Evolutionary conservation across 2,113 vertebrate genomes (phyloP).

Genomic region (Seriola quinqueradiata): DNA sequence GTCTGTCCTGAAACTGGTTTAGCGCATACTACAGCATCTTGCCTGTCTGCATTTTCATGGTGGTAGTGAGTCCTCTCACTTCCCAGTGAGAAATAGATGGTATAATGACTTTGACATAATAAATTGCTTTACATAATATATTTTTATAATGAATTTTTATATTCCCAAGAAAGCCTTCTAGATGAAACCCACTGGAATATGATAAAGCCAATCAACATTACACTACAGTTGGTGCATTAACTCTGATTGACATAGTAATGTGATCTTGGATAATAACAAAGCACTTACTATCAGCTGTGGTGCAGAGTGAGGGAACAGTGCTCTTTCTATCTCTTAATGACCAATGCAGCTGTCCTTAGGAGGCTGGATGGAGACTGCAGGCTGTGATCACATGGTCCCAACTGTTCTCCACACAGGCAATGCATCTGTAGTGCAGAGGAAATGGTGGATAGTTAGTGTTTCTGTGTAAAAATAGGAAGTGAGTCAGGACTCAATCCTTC

Average conservation of each 20-base stretch:
- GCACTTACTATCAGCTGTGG: slow-evolving; percentile 63
- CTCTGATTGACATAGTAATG: slow-evolving; percentile 46
- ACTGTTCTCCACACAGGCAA: slow-evolving; percentile 17
- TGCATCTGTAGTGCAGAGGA: slow-evolving; percentile 23
- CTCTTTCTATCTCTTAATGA: slow-evolving; percentile 67
- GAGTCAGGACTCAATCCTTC: slow-evolving; percentile 58
- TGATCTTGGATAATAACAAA: slow-evolving; percentile 66
- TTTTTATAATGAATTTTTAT: slow-evolving; percentile 2
- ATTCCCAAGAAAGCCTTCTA: neutral
- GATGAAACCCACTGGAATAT: slow-evolving; percentile 4
- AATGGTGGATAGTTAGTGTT: slow-evolving; percentile 54
- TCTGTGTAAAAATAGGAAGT: slow-evolving; percentile 73
- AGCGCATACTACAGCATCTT: slow-evolving; percentile 63
- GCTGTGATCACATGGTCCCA: slow-evolving; percentile 43
- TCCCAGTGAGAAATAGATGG: slow-evolving; percentile 9
- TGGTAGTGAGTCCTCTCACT: neutral
- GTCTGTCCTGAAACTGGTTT: slow-evolving; percentile 69
- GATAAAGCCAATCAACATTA: slow-evolving; percentile 25
- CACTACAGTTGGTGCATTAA: slow-evolving; percentile 36
- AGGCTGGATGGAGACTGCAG: slow-evolving; percentile 42
- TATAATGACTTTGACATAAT: slow-evolving; percentile 18
- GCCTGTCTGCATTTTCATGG: slow-evolving; percentile 68
- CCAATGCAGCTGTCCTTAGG: slow-evolving; percentile 69
- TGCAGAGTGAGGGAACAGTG: slow-evolving; percentile 60
- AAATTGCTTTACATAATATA: neutral